Percentiles rank a stretch among this genome's conserved stretches.
Evolutionary conservation across 1,140 invertebrate species (phyloP).

Genomic region (Drosophila littoralis): DNA sequence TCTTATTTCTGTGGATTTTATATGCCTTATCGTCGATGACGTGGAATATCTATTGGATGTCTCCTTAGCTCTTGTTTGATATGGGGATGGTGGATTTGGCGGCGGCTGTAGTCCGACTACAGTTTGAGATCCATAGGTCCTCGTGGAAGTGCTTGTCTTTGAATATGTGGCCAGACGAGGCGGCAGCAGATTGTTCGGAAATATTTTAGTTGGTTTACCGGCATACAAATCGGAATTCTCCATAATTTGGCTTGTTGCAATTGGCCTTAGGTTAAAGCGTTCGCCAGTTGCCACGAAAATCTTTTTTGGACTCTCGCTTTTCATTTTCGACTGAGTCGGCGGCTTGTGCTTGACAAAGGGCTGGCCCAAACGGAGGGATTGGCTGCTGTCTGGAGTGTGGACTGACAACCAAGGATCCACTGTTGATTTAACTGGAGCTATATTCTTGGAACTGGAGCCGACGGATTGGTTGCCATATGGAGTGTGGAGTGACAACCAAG

Average conservation of each 20-base stretch:
- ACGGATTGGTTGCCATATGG: too few relatives aligned
- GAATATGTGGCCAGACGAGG: background rate
- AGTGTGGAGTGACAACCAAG: too few relatives aligned
- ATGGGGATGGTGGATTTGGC: background rate
- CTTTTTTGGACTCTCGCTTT: conserved; percentile 14
- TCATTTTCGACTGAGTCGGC: background rate
- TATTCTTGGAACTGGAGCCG: background rate
- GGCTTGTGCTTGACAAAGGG: conserved; percentile 9
- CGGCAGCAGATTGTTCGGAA: background rate
- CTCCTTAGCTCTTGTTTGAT: background rate
- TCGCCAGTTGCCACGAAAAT: conserved; percentile 31
- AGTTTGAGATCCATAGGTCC: background rate
- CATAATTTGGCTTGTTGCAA: too few relatives aligned
- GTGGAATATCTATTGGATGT: background rate
- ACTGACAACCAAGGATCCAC: conserved; percentile 14
- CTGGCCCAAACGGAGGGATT: conserved; percentile 18
- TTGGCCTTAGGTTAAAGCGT: conserved; percentile 20
- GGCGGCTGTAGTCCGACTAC: conserved; percentile 17
- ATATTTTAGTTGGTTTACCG: background rate
- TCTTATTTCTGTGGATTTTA: too few relatives aligned
- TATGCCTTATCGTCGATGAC: background rate
- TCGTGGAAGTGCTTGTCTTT: background rate
- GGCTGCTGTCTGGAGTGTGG: background rate
- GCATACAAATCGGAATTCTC: background rate
- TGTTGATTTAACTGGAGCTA: background rate